Evolutionary conservation across 23 tunicate genomes (phyloP).

Genomic region (Trididemnum clinides): DNA sequence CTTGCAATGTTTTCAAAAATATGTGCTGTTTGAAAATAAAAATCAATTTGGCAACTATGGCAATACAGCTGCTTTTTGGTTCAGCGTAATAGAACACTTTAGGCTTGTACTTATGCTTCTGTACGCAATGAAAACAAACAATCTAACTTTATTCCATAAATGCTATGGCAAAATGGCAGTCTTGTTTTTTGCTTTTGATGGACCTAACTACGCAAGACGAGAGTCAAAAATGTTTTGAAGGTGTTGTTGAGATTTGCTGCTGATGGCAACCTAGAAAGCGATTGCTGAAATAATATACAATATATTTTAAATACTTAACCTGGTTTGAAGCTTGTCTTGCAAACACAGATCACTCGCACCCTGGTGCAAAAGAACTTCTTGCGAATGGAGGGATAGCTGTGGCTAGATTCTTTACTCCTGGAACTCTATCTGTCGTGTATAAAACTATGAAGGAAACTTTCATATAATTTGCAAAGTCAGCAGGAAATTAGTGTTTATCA

Average conservation of each 20-base stretch:
- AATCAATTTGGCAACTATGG: too few species aligned
- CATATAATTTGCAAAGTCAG: background rate
- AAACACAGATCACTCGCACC: background rate
- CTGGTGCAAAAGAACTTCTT: background rate
- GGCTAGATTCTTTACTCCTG: background rate
- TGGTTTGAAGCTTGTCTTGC: background rate
- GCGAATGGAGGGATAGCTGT: background rate
- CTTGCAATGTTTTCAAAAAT: too few species aligned
- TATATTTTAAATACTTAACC: background rate
- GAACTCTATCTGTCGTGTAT: background rate
- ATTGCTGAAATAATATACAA: too few species aligned
- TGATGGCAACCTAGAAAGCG: too few species aligned
- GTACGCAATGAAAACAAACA: background rate
- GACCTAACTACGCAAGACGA: background rate
- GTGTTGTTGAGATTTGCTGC: too few species aligned
- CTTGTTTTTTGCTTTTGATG: background rate
- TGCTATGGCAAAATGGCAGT: background rate
- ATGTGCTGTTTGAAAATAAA: too few species aligned
- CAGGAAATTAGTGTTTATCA: background rate
- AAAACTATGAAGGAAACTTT: constrained; percentile 10
- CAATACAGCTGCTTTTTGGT: background rate
- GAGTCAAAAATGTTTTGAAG: too few species aligned
- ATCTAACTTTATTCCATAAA: background rate
- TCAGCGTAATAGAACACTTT: background rate
- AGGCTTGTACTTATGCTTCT: background rate